These are phyloP conservation scores for Epizoanthus illoricatus DNA, from an alignment of 92 coral and sea anemone genomes.

Conservation along the genomic window DNA sequence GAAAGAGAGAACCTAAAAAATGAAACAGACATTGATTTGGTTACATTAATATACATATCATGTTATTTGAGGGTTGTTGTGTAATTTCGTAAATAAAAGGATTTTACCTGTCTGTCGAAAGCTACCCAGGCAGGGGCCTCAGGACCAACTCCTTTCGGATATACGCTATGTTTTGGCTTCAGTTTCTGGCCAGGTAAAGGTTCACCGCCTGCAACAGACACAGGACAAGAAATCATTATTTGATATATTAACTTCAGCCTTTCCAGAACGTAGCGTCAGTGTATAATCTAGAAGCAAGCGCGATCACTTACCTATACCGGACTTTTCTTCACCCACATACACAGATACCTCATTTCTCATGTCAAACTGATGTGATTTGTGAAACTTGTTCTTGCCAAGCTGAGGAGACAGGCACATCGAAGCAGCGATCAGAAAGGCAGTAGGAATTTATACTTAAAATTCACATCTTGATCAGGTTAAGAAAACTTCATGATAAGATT, in stretches of 20 bases:
- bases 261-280: neutral
- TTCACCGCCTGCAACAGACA: conserved; percentile 73
- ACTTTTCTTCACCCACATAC: conserved; percentile 91
- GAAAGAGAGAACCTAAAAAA: conserved; percentile 82
- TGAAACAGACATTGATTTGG: neutral
- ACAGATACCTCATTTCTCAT: conserved; percentile 91
- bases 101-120: conserved; percentile 85
- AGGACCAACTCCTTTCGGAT: conserved; percentile 94
- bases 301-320: conserved; percentile 84
- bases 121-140: conserved; percentile 99
- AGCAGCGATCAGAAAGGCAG: conserved; percentile 19
- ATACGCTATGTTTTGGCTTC: conserved; percentile 82
- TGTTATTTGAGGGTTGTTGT: too few relatives aligned
- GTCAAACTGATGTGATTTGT: conserved; percentile 95
- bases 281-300: neutral
- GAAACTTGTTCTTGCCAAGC: conserved; percentile 95
- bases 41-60: neutral
- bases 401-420: conserved; percentile 28
- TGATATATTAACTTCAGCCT: neutral
- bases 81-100: neutral
- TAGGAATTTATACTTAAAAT: neutral
- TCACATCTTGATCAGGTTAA: neutral
- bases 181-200: conserved; percentile 88
- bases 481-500: neutral
- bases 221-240: too few relatives aligned